These are phyloP conservation scores for Progne subis DNA, from an alignment of 2,113 vertebrate genomes.

Conservation along the genomic window DNA sequence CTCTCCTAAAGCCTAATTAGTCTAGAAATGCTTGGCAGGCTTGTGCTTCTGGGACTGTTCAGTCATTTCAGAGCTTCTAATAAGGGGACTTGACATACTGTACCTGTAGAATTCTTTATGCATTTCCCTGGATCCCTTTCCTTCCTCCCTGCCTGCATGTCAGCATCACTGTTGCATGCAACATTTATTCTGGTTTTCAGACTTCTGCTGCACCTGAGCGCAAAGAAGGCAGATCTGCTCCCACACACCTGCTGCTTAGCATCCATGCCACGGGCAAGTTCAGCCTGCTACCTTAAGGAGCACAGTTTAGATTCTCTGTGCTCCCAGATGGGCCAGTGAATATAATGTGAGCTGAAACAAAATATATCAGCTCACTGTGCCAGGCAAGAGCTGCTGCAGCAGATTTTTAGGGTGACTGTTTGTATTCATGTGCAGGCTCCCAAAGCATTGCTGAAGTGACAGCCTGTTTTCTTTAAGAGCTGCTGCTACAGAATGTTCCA, in stretches of 20 bases:
- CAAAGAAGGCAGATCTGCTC: not conserved
- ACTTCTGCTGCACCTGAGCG: not conserved
- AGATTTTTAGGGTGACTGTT: constrained; percentile 40
- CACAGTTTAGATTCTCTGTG: not conserved
- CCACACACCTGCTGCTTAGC: not conserved
- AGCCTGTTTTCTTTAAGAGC: constrained; percentile 47
- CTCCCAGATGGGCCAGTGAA: not conserved
- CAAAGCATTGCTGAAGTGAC: constrained; percentile 18
- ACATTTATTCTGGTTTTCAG: not conserved
- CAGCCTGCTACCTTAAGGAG: not conserved
- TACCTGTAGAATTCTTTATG: not conserved
- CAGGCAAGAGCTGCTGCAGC: constrained; percentile 19
- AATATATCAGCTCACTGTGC: constrained; percentile 19
- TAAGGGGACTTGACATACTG: not conserved
- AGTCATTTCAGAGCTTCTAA: constrained; percentile 14
- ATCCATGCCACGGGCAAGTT: not conserved
- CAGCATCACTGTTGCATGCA: not conserved
- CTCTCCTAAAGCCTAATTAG: constrained; percentile 39
- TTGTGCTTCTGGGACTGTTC: constrained; percentile 10
- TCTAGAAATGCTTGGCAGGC: constrained; percentile 22
- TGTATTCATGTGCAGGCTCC: constrained; percentile 23
- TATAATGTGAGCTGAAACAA: constrained; percentile 23
- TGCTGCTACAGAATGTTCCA: constrained; percentile 31
- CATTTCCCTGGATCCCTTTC: not conserved
- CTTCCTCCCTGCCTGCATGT: not conserved